Evolutionary conservation across 2,797 vertebrate species (phyloP).

Genomic region (Phalloptychus januarius): DNA sequence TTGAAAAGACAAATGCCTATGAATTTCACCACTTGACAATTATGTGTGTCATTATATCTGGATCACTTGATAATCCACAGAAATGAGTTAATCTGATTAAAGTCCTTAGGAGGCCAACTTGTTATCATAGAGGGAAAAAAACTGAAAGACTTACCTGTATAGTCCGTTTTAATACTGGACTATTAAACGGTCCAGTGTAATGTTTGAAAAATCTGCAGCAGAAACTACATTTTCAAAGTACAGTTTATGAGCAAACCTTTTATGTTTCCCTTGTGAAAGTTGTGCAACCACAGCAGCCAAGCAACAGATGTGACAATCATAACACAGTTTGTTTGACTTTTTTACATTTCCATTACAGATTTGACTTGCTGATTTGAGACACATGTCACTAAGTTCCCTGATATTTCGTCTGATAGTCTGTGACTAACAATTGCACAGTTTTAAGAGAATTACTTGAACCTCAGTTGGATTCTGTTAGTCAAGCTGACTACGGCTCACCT

Average conservation of each 20-base stretch:
- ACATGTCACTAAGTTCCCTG: background rate
- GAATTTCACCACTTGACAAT: background rate
- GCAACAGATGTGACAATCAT: background rate
- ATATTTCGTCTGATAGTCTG: background rate
- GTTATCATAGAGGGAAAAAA: background rate
- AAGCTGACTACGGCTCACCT: background rate
- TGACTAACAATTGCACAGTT: background rate
- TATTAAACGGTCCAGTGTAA: no score
- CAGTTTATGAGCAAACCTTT: background rate
- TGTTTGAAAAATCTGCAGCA: background rate
- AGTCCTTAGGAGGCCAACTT: background rate
- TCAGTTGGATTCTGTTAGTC: background rate
- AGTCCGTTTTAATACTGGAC: no score
- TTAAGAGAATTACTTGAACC: background rate
- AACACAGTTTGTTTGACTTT: background rate
- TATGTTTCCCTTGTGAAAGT: background rate
- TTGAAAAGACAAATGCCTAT: background rate
- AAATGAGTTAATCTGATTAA: background rate
- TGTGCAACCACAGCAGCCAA: background rate
- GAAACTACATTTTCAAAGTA: background rate
- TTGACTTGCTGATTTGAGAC: background rate
- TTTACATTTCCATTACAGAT: background rate
- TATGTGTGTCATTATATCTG: background rate
- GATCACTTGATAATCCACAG: background rate
- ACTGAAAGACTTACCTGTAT: background rate